Percentiles rank a stretch among this genome's conserved stretches.
phyloP scores from a whole-genome alignment of 2,113 vertebrate species.

The Pangasianodon hypophthalmus region DNA sequence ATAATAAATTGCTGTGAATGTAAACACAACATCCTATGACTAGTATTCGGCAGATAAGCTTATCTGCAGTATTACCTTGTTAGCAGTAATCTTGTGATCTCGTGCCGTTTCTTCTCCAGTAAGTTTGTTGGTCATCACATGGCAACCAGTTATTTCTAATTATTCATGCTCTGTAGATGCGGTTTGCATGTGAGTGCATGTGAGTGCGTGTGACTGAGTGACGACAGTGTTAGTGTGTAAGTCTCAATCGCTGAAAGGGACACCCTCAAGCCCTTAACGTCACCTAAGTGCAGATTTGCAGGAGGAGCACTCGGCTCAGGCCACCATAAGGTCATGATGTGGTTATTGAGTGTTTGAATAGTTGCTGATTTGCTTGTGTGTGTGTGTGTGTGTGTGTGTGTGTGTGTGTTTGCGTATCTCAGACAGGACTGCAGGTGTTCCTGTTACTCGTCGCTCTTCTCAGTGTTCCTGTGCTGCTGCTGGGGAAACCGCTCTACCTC shows the following conservation, averaged over 20 bases:
- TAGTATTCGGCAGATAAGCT: no score
- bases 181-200: background rate
- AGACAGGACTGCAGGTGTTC: constrained; percentile 84
- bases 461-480: constrained; percentile 86
- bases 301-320: background rate
- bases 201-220: no score
- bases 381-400: background rate
- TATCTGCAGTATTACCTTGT: no score
- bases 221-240: no score
- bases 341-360: background rate
- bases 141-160: no score
- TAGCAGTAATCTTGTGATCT: no score
- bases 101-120: background rate
- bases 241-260: no score
- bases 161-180: background rate
- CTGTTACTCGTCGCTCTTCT: constrained; percentile 81
- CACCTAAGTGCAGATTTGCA: background rate
- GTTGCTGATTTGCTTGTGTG: background rate
- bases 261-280: no score
- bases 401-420: constrained; percentile 14
- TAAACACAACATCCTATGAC: no score
- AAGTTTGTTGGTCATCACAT: background rate
- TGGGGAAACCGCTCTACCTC: constrained; percentile 92
- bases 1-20: no score
- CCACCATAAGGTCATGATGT: background rate